Evolutionary conservation across 2,797 vertebrate species (phyloP).

Genomic region (Darevskia nairensis): DNA sequence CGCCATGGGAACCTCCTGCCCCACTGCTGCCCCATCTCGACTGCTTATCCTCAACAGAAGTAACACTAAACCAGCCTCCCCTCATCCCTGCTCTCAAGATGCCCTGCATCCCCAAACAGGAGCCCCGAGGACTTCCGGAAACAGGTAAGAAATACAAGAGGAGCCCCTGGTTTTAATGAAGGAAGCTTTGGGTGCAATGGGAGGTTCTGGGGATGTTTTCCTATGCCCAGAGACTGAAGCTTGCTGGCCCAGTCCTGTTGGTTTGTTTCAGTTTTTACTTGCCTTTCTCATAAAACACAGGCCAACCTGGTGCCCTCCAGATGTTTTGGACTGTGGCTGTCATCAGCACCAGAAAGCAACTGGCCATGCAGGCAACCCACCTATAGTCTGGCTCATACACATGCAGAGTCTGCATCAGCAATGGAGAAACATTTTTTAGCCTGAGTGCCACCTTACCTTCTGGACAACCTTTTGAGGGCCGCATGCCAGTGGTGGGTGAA

Average conservation of each 20-base stretch:
- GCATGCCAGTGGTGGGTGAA: too few species aligned
- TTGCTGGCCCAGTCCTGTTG: background rate
- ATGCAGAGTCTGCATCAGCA: too few species aligned
- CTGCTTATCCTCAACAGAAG: background rate
- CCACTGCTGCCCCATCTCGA: conserved; percentile 33
- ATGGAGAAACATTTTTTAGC: too few species aligned
- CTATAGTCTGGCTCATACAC: too few species aligned
- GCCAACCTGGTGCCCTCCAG: too few species aligned
- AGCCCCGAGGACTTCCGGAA: conserved; percentile 31
- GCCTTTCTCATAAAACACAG: background rate
- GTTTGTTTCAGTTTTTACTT: background rate
- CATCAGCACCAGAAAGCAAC: too few species aligned
- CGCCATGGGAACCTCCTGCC: conserved; percentile 18
- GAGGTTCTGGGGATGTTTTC: background rate
- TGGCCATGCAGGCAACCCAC: too few species aligned
- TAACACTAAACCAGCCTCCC: conserved; percentile 11
- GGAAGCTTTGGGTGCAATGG: background rate
- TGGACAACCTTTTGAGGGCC: too few species aligned
- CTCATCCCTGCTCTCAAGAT: conserved; percentile 26
- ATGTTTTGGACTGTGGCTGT: too few species aligned
- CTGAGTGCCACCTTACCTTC: too few species aligned
- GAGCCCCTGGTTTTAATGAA: background rate
- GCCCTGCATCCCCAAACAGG: conserved; percentile 41
- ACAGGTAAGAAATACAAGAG: conserved; percentile 3
- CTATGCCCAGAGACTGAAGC: background rate